phyloP scores from a whole-genome alignment of 1,140 invertebrate genomes.

The Heliothis subflexa region DNA sequence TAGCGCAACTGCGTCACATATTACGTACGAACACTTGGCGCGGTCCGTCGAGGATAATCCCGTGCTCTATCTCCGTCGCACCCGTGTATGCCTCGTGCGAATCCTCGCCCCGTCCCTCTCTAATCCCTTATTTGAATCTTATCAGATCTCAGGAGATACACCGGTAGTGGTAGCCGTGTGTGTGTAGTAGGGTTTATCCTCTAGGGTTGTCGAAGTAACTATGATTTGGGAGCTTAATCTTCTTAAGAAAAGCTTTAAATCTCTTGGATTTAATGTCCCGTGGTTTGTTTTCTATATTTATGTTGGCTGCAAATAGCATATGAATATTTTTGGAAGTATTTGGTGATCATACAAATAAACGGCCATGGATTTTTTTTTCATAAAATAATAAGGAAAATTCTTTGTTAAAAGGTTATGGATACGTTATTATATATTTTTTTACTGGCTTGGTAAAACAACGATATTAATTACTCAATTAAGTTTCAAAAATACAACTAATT shows the following conservation, averaged over 20 bases:
- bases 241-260: slow-evolving; percentile 26
- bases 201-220: slow-evolving; percentile 67
- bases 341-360: no score
- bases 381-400: no score
- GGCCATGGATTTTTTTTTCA: no score
- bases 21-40: slow-evolving; percentile 62
- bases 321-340: background rate
- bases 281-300: background rate
- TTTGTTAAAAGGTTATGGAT: no score
- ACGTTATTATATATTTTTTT: no score
- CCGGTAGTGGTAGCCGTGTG: slow-evolving; percentile 77
- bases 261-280: background rate
- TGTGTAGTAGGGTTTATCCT: slow-evolving; percentile 72
- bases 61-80: slow-evolving; percentile 69
- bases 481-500: background rate
- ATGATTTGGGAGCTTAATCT: slow-evolving; percentile 37
- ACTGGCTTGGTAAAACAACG: background rate
- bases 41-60: slow-evolving; percentile 84
- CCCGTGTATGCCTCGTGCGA: slow-evolving; percentile 68
- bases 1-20: slow-evolving; percentile 41
- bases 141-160: slow-evolving; percentile 85
- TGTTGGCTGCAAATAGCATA: background rate
- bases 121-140: slow-evolving; percentile 88
- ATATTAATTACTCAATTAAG: background rate
- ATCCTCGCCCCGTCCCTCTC: slow-evolving; percentile 80